Conservation (phyloP, 92 coral and sea anemone genomes). For the Phenganax marumi region DNA sequence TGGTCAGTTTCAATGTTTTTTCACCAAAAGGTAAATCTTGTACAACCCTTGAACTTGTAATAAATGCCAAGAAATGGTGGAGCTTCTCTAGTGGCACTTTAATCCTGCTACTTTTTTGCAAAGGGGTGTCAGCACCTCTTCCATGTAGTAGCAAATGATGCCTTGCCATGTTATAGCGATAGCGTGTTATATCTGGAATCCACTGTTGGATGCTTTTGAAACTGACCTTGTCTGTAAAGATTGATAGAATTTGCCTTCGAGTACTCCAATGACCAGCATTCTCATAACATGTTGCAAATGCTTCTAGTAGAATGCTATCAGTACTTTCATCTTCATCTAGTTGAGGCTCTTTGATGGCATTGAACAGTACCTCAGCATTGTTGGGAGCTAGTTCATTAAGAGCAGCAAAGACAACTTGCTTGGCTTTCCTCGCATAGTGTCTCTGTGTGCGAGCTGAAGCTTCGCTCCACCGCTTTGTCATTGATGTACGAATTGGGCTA, state of each 20-base stretch:
- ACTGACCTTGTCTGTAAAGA: conserved; percentile 56
- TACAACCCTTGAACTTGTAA: conserved; percentile 57
- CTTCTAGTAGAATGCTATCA: conserved; percentile 44
- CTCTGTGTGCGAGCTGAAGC: conserved; percentile 58
- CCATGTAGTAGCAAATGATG: conserved; percentile 58
- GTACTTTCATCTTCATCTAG: conserved; percentile 34
- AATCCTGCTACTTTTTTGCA: conserved; percentile 30
- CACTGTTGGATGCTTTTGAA: conserved; percentile 38
- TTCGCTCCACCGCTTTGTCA: conserved; percentile 45
- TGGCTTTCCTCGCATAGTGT: conserved; percentile 53
- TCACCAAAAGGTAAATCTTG: conserved; percentile 64
- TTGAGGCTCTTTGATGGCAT: conserved; percentile 30
- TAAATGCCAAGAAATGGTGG: conserved; percentile 58
- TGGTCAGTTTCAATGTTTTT: conserved; percentile 47
- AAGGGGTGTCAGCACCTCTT: conserved; percentile 43
- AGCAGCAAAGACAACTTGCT: conserved; percentile 42
- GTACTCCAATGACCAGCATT: conserved; percentile 55
- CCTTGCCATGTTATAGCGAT: conserved; percentile 60
- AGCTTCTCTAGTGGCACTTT: conserved; percentile 40
- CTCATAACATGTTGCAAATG: conserved; percentile 54
- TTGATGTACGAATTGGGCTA: conserved; percentile 51
- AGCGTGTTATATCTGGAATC: conserved; percentile 51
- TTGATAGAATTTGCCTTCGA: conserved; percentile 53
- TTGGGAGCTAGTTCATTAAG: conserved; percentile 52
- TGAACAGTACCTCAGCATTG: conserved; percentile 46